Conservation (phyloP, 2,797 vertebrate species). For the Pachyuromys duprasi region DNA sequence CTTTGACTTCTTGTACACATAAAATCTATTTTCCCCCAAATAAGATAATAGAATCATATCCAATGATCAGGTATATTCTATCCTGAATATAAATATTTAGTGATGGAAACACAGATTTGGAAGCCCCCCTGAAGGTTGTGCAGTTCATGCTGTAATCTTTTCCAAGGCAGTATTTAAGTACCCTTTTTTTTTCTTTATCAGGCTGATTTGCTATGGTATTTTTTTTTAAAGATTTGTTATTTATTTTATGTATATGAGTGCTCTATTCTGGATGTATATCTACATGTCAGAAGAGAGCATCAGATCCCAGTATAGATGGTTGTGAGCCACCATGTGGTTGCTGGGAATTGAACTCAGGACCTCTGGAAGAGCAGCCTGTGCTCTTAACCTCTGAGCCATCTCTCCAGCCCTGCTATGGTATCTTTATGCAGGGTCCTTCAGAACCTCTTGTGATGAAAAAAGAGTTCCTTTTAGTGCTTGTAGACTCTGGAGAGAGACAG, state of each 20-base stretch:
- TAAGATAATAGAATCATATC: not conserved
- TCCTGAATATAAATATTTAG: not conserved
- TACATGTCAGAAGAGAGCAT: no score
- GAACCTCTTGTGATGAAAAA: constrained; percentile 56
- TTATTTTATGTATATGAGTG: no score
- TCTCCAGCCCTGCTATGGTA: constrained; percentile 19
- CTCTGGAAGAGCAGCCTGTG: no score
- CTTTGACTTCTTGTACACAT: not conserved
- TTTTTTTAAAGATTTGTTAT: no score
- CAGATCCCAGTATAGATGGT: no score
- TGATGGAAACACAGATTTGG: not conserved
- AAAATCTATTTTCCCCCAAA: not conserved
- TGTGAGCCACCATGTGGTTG: no score
- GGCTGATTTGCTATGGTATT: constrained; percentile 4
- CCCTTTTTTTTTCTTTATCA: constrained; percentile 35
- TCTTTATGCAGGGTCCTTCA: constrained; percentile 19
- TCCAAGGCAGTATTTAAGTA: not conserved
- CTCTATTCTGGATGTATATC: no score
- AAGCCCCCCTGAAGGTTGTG: not conserved
- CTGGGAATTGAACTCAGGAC: no score
- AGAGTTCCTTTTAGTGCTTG: constrained; percentile 49
- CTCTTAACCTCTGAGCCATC: no score
- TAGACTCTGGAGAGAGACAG: not conserved
- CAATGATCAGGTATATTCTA: not conserved
- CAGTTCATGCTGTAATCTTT: not conserved